Base-by-base conservation (phyloP, 2,888 invertebrate genomes). In the Amphipoea oculea region DNA sequence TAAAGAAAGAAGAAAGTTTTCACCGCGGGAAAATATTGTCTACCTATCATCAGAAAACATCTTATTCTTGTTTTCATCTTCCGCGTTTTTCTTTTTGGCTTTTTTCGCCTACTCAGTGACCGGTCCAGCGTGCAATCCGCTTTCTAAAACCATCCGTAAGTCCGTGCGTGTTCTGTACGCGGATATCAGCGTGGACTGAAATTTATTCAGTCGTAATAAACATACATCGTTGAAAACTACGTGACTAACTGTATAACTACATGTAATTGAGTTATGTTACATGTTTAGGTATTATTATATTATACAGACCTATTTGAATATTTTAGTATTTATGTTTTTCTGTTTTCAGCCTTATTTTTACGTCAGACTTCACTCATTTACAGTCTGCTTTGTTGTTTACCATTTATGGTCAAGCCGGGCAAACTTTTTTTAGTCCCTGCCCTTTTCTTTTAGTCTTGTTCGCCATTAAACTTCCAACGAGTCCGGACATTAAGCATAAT, bases 121-220 rank as follows among this genome's bases (percentile, higher is more conserved):
- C 94, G 94, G 95, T 95, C 94, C 93, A 92, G 92, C 94, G 92
- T 90, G 94, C 94, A 90, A 90, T 92, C 94, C 94, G 96, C 96
- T 96, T 96, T 96, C 96, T 96, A 96, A 95, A 92, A 92, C 92
- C 91, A 91, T 90, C 92, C 92, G 91, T 90, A 91, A 91, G 89
- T 88, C 86, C 89, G 92, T 94, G 96, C 95, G 96, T 96, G 96
- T 92, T 93, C 89, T 89, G 89, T 90, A 95, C 93, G 91, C 96
- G 96, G 96, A 96, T 96, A 91, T 95, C 92, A 91, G 88, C 89
- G 91, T 87, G 88, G 86, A 90, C 88, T 89, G 85, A 92, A 91
- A 89, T 90, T 88, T 89, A 90, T 91, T 91, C 89, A 91, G 74
- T 90, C 86, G 87, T 89, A 81, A 81, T 86, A 83, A 82, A 87